These are phyloP conservation scores for Heptranchias perlo DNA, from an alignment of 2,113 vertebrate genomes.

Conservation along the genomic window DNA sequence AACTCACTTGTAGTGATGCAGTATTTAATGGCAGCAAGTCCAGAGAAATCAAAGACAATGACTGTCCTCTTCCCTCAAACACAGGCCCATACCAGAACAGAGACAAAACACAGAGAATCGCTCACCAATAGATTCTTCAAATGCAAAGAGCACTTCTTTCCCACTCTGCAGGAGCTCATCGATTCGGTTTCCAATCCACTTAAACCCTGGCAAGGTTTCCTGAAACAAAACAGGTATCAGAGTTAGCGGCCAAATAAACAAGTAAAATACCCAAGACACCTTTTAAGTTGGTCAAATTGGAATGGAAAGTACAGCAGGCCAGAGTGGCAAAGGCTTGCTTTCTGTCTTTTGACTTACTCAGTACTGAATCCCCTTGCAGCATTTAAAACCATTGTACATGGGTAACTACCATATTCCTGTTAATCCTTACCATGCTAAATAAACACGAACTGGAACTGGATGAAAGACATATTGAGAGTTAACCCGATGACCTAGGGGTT, in stretches of 20 bases:
- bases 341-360: neutral
- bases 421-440: neutral
- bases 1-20: neutral
- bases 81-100: neutral
- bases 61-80: neutral
- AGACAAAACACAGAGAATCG: neutral
- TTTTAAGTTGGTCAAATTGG: neutral
- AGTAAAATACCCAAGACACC: neutral
- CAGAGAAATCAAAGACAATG: neutral
- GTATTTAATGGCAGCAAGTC: neutral
- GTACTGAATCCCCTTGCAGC: neutral
- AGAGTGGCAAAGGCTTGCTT: neutral
- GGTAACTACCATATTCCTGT: neutral
- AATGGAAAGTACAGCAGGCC: neutral
- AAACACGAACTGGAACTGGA: neutral
- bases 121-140: conserved; percentile 93
- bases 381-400: neutral
- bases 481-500: too few species aligned
- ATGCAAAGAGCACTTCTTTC: conserved; percentile 81
- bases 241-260: neutral
- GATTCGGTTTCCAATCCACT: conserved; percentile 89
- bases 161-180: conserved; percentile 70
- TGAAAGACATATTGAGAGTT: too few species aligned
- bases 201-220: conserved; percentile 95
- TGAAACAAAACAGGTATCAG: conserved; percentile 49